Conservation (phyloP, 2,797 vertebrate genomes). For the Alauda arvensis region DNA sequence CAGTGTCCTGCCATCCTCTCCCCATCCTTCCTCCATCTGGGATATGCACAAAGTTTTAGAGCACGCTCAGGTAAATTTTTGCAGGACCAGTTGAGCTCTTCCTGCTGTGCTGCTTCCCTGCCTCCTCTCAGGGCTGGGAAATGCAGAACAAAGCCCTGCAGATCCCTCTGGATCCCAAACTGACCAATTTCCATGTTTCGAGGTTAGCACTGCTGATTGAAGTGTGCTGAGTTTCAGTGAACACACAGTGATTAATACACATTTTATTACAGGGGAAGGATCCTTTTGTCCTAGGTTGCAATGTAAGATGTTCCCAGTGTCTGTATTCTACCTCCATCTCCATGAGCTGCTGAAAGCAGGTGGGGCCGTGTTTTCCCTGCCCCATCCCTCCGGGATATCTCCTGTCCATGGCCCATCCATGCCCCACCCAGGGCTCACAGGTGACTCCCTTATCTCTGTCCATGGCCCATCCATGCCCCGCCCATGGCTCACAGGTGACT, state of each 20-base stretch:
- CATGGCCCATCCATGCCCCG: too few species aligned
- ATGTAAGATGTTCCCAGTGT: too few species aligned
- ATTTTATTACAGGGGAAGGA: background rate
- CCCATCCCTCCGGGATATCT: too few species aligned
- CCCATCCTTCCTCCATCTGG: background rate
- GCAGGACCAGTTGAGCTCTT: background rate
- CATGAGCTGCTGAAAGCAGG: too few species aligned
- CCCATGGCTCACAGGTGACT: too few species aligned
- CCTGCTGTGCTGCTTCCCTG: background rate
- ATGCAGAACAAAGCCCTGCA: background rate
- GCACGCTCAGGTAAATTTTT: background rate
- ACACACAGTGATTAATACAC: rapidly evolving
- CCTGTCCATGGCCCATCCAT: too few species aligned
- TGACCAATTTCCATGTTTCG: background rate
- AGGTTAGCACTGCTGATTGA: background rate
- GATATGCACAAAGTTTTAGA: rapidly evolving
- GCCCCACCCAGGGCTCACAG: too few species aligned
- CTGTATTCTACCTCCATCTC: too few species aligned
- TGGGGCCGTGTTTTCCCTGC: too few species aligned
- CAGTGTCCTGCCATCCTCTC: rapidly evolving
- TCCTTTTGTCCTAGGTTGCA: too few species aligned
- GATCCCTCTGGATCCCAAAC: background rate
- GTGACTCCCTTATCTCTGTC: too few species aligned
- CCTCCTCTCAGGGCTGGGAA: background rate
- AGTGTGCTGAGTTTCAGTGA: background rate